phyloP scores from a whole-genome alignment of 2,888 invertebrate species.

The Deroplatys truncata region DNA sequence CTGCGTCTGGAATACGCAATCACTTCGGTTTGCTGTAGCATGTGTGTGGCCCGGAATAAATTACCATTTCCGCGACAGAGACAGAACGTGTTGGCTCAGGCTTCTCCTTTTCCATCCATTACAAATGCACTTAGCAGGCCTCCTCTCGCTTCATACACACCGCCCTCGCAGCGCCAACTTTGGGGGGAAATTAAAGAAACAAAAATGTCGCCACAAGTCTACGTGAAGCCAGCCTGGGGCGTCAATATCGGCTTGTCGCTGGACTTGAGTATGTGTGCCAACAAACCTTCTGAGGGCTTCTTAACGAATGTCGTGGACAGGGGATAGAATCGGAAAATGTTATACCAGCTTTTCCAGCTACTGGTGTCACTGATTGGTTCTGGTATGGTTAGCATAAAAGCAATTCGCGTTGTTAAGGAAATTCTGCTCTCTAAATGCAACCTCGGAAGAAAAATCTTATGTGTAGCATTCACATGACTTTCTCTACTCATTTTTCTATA shows the following conservation, averaged over 20 bases:
- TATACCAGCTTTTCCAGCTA: too few relatives aligned
- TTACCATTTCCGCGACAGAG: constrained; percentile 7
- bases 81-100: not conserved
- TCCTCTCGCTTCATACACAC: not conserved
- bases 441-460: too few relatives aligned
- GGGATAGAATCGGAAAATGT: too few relatives aligned
- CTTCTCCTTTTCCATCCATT: not conserved
- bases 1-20: constrained; percentile 15
- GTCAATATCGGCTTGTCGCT: not conserved
- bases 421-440: too few relatives aligned
- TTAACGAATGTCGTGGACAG: too few relatives aligned
- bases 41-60: constrained; percentile 16
- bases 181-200: not conserved
- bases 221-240: not conserved
- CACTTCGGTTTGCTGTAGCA: constrained; percentile 17
- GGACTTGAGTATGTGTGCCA: too few relatives aligned
- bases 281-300: too few relatives aligned
- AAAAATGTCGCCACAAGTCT: not conserved
- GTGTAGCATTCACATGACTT: too few relatives aligned
- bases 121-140: not conserved
- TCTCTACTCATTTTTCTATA: too few relatives aligned
- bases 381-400: too few relatives aligned
- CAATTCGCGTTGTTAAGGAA: too few relatives aligned
- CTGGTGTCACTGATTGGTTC: too few relatives aligned
- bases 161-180: not conserved